Percentiles rank a stretch among this genome's conserved stretches.
Evolutionary conservation across 2,888 invertebrate genomes (phyloP).

Genomic region (Vanessa cardui): DNA sequence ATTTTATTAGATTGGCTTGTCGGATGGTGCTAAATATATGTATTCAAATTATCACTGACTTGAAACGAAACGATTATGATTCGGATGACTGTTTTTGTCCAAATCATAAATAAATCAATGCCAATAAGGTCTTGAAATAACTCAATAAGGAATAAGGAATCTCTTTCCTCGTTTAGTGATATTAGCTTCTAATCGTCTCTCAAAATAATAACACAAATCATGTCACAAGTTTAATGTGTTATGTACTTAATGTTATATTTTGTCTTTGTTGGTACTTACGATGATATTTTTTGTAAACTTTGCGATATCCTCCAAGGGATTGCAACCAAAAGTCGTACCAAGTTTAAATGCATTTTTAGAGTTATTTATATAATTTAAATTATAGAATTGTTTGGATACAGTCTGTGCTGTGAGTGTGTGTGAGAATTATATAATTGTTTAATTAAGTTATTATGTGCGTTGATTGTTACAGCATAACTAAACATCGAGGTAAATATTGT

Average conservation of each 20-base stretch:
- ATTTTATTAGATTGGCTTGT: constrained; percentile 48
- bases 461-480: constrained; percentile 69
- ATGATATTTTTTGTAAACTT: constrained; percentile 62
- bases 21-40: constrained; percentile 67
- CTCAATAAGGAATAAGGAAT: constrained; percentile 70
- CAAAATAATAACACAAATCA: constrained; percentile 77
- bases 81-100: constrained; percentile 80
- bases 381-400: constrained; percentile 71
- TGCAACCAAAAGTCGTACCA: constrained; percentile 71
- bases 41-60: constrained; percentile 61
- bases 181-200: constrained; percentile 80
- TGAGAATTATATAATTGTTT: constrained; percentile 69
- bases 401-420: constrained; percentile 79
- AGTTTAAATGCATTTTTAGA: constrained; percentile 81
- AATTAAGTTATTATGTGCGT: constrained; percentile 79
- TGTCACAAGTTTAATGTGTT: constrained; percentile 77
- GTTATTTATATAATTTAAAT: constrained; percentile 80
- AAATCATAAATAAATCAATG: constrained; percentile 55
- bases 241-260: constrained; percentile 78
- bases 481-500: constrained; percentile 58
- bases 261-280: constrained; percentile 76
- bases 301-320: constrained; percentile 55
- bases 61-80: constrained; percentile 76
- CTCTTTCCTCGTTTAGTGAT: constrained; percentile 81
- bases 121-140: constrained; percentile 51